These are phyloP conservation scores for Callosobruchus maculatus DNA, from an alignment of 2,888 invertebrate genomes.

Conservation along the genomic window DNA sequence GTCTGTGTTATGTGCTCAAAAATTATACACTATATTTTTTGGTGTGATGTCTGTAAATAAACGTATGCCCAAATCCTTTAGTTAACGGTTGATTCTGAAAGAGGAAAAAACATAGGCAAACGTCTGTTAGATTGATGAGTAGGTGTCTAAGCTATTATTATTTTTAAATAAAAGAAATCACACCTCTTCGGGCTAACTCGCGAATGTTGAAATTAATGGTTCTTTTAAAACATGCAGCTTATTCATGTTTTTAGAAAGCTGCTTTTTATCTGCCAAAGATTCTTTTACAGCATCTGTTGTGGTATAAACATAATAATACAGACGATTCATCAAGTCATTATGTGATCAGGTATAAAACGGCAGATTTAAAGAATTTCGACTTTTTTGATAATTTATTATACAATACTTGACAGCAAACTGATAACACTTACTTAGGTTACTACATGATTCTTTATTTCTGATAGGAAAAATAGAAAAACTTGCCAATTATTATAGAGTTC, in stretches of 20 bases:
- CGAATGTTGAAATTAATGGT: not conserved
- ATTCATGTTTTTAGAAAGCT: not conserved
- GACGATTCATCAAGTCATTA: not conserved
- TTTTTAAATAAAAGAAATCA: not conserved
- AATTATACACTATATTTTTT: too few species aligned
- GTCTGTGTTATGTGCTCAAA: too few species aligned
- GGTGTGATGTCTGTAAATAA: not conserved
- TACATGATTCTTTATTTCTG: too few species aligned
- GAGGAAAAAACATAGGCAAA: not conserved
- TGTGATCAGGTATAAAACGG: not conserved
- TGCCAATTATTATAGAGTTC: too few species aligned
- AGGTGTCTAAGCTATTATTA: not conserved
- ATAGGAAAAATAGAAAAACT: too few species aligned
- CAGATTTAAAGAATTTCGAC: not conserved
- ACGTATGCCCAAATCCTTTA: not conserved
- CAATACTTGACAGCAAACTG: too few species aligned
- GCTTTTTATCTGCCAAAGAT: not conserved
- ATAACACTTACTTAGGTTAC: too few species aligned
- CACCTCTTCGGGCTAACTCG: not conserved
- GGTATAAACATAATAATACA: not conserved
- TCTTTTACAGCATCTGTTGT: not conserved
- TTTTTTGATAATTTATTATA: too few species aligned
- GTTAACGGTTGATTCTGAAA: not conserved
- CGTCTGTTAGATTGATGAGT: not conserved
- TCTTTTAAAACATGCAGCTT: not conserved